Percentiles rank a stretch among this genome's conserved stretches.
These are phyloP conservation scores for Crocidura indochinensis DNA, from an alignment of 2,797 vertebrate species.

Conservation along the genomic window DNA sequence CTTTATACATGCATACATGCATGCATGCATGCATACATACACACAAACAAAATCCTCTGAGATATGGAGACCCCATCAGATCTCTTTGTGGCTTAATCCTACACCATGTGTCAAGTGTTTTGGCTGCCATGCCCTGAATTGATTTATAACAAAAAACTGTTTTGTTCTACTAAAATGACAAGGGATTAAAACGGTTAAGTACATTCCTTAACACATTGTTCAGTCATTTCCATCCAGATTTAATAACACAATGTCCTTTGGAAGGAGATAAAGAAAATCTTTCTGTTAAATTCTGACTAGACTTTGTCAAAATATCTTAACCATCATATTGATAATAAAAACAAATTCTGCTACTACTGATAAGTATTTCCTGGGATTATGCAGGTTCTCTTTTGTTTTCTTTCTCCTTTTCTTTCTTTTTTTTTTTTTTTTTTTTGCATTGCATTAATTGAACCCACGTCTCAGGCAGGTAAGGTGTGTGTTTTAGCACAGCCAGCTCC, in stretches of 20 bases:
- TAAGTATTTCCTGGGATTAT: conserved; percentile 51
- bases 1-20: not conserved
- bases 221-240: conserved; percentile 38
- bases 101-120: conserved; percentile 49
- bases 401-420: too few relatives aligned
- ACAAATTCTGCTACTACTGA: conserved; percentile 65
- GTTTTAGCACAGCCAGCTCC: too few relatives aligned
- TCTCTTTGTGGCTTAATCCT: conserved; percentile 60
- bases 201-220: conserved; percentile 31
- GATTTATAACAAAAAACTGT: conserved; percentile 51
- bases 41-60: conserved; percentile 26
- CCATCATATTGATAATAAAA: conserved; percentile 33
- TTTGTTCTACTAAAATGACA: not conserved
- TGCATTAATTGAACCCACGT: too few relatives aligned
- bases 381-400: too few relatives aligned
- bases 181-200: conserved; percentile 14
- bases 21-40: too few relatives aligned
- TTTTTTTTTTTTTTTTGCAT: too few relatives aligned
- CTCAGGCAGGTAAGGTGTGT: too few relatives aligned
- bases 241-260: conserved; percentile 58
- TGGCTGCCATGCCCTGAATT: conserved; percentile 60
- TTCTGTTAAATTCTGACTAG: conserved; percentile 69
- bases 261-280: conserved; percentile 54
- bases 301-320: conserved; percentile 49
- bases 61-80: not conserved